Evolutionary conservation across 2,113 vertebrate genomes (phyloP).

Genomic region (Phylloscopus trochilus): DNA sequence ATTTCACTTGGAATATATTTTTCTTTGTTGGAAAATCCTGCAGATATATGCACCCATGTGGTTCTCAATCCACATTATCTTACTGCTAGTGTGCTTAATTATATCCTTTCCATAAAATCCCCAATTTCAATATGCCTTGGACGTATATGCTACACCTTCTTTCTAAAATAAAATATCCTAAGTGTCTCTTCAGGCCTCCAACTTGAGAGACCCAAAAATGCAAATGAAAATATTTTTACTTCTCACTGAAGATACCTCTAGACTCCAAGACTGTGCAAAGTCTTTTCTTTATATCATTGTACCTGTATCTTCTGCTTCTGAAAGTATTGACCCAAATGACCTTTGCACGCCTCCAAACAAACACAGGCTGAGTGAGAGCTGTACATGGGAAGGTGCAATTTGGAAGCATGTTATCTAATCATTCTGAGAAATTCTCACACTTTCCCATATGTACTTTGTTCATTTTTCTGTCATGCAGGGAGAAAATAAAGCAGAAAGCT

Average conservation of each 20-base stretch:
- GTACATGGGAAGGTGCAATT: not conserved
- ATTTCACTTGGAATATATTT: not conserved
- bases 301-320: not conserved
- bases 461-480: not conserved
- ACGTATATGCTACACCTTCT: not conserved
- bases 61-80: conserved; percentile 15
- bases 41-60: not conserved
- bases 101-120: conserved; percentile 24
- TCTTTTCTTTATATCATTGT: not conserved
- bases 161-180: not conserved
- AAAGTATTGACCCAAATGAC: not conserved
- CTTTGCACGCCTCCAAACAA: not conserved
- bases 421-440: not conserved
- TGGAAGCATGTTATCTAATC: not conserved
- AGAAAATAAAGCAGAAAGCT: not conserved
- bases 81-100: conserved; percentile 30
- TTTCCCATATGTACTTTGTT: not conserved
- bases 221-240: not conserved
- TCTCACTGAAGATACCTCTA: not conserved
- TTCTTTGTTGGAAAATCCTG: conserved; percentile 28
- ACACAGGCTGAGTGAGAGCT: not conserved
- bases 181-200: not conserved
- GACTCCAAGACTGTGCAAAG: not conserved
- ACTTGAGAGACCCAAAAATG: not conserved
- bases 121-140: not conserved